Base-by-base conservation (phyloP, 2,113 vertebrate species). In the Catharus fuscescens region DNA sequence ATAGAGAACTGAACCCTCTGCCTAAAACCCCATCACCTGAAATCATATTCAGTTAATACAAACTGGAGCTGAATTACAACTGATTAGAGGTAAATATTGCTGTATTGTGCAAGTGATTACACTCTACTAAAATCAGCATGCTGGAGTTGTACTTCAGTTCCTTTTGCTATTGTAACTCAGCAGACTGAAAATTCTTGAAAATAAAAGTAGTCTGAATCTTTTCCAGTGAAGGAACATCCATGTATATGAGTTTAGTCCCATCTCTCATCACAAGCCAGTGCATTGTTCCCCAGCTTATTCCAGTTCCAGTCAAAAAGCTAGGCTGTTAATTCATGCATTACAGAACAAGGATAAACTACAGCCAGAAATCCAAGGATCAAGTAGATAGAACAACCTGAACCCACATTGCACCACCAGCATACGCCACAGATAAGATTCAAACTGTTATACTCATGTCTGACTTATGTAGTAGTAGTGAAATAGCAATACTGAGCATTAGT, bases 1-100 rank as follows among this genome's bases (percentile, higher is more conserved):
- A 15, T 34, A 42, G 18, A 69, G 38, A 93, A 72, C 6, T 18
- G 61, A 90, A 65, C 16, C 7, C 21, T 86, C 54, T 1, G 3
- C 29, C 62, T 77, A 80, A 81, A 66, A 18, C 34, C 89, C 53
- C 54, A 72, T 50, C 53, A 76, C 11, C 13, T 66, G 25, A 87
- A 85, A 90, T 91, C 20, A 18, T 72, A 57, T 18, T 57, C 59
- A 76, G 32, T 80, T 80, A 47, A 38, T 70, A 87, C 57, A 81
- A 72, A 70, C 26, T 32, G 34, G 18, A 87, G 47, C 23, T 62
- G 64, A 90, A 90, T 91, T 88, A 82, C 80, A 96, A 74, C 18
- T 18, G 20, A 38, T 77, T 74, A 38, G 79, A 91, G 18, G 42
- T 34, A 93, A 87, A 90, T 59, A 34, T 18, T 79, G 62, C 34